Evolutionary conservation across 1,140 invertebrate genomes (phyloP), one percentile per base, ranked within the genome.

Genomic region (Himalopsyche phryganea): DNA sequence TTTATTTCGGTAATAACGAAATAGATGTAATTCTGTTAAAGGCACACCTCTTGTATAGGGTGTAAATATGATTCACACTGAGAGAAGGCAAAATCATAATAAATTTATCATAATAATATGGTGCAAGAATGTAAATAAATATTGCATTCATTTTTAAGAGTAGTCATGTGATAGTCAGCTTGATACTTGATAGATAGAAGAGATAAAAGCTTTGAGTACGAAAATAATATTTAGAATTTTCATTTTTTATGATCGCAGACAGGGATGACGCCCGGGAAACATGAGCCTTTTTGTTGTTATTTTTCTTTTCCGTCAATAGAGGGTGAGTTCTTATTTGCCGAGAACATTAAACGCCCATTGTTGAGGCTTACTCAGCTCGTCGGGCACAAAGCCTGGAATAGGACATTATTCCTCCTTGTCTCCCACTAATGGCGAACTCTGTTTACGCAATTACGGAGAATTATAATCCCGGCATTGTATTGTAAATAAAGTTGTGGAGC

Each of bases 401-500:
- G 44, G n/a, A 46, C 14, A 46, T 28, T 28, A 46, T 46, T 6
- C 5, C 13, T 14, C 20, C 44, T 46, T 18, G 44, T 46, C 17
- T 46, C 20, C 20, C 44, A 15, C 44, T 46, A 46, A 46, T 46
- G 44, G 44, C 44, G 7, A 18, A 14, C 44, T n/a, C 38, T 40
- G 23, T 9, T 28, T 28, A 5, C 23, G 23, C 23, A 28, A 28
- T 40, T 40, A 40, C 38, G 38, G 38, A 4, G 38, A 40, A 40
- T 40, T 40, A 40, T 40, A 40, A 28, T 40, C 38, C n/a, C 6
- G 33, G 33, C 33, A n/a, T 3, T 28, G 3, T 28, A 28, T 28
- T 28, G n/a, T 40, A 40, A 40, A 40, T 40, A 40, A 40, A 40
- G 38, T 46, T 46, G 44, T 46, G n/a, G 44, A 19, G n/a, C 44